These are phyloP conservation scores for Cecropterus lyciades DNA, from an alignment of 1,140 invertebrate species.

Conservation along the genomic window DNA sequence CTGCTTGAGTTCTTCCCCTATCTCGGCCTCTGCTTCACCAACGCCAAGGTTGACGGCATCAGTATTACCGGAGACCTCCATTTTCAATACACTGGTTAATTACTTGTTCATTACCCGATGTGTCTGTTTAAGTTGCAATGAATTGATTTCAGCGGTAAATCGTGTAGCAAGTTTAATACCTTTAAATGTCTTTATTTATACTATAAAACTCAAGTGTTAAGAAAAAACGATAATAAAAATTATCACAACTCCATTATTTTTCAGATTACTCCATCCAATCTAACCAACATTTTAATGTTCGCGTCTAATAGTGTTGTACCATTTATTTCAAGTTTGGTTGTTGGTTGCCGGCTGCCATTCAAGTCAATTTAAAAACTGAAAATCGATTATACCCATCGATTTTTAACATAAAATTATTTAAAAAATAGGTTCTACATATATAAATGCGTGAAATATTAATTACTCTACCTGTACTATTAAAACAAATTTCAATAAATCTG, in stretches of 20 bases:
- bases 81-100: conserved; percentile 54
- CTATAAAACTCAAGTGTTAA: neutral
- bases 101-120: conserved; percentile 19
- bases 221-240: neutral
- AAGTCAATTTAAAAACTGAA: too few species aligned
- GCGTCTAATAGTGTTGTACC: neutral
- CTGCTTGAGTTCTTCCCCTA: conserved; percentile 88
- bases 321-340: neutral
- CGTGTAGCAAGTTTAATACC: neutral
- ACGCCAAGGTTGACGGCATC: conserved; percentile 89
- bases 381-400: too few species aligned
- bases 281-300: neutral
- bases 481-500: too few species aligned
- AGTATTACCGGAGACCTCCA: conserved; percentile 82
- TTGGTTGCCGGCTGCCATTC: neutral
- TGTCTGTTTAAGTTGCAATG: neutral
- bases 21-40: conserved; percentile 89
- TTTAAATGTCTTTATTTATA: neutral
- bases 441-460: neutral
- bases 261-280: neutral
- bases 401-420: neutral
- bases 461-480: too few species aligned
- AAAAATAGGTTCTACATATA: neutral
- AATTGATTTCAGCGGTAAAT: neutral
- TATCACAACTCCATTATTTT: conserved; percentile 1